These are phyloP conservation scores for Ataeniobius toweri DNA, from an alignment of 2,797 vertebrate genomes.

Conservation along the genomic window DNA sequence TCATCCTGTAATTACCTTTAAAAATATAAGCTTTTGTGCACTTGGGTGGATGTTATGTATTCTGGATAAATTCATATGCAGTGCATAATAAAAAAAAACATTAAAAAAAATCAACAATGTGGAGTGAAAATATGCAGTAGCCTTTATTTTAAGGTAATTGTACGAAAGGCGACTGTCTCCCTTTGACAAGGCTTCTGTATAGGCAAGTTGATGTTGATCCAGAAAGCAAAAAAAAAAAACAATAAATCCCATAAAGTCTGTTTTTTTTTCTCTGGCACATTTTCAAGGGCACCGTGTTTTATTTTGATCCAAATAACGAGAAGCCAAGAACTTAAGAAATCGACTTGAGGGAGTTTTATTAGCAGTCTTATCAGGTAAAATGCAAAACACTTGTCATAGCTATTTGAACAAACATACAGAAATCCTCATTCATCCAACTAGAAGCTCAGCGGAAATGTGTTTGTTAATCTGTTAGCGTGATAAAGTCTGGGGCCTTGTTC, in stretches of 20 bases:
- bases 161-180: slow-evolving; percentile 9
- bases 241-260: slow-evolving; percentile 64
- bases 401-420: slow-evolving; percentile 64
- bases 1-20: slow-evolving; percentile 1
- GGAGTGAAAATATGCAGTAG: slow-evolving; percentile 17
- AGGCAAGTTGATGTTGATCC: slow-evolving; percentile 29
- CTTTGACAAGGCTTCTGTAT: slow-evolving; percentile 33
- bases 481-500: slow-evolving; percentile 48
- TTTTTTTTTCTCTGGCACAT: slow-evolving; percentile 53
- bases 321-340: slow-evolving; percentile 49
- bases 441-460: slow-evolving; percentile 48
- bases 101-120: background rate
- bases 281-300: slow-evolving; percentile 65
- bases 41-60: background rate
- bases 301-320: slow-evolving; percentile 54
- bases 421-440: slow-evolving; percentile 61
- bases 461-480: slow-evolving; percentile 62
- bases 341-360: slow-evolving; percentile 68
- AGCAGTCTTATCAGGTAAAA: slow-evolving; percentile 76
- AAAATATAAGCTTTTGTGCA: background rate
- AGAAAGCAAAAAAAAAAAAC: slow-evolving; percentile 31
- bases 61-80: background rate
- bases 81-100: background rate
- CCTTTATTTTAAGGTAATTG: slow-evolving; percentile 28
- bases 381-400: slow-evolving; percentile 67